phyloP scores from a whole-genome alignment of 2,888 invertebrate genomes.

The Rhamnusium bicolor region DNA sequence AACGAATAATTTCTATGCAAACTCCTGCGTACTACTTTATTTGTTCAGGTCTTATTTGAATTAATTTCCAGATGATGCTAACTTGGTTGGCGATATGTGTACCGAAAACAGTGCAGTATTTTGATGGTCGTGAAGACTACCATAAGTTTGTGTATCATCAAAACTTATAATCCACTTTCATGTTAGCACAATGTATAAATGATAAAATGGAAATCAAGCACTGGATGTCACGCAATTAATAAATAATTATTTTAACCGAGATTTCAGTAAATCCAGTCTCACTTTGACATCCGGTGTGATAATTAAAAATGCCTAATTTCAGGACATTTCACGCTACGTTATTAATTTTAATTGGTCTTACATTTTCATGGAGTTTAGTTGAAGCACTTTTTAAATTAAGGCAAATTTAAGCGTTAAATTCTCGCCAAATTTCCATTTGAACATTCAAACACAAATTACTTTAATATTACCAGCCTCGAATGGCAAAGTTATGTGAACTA shows the following conservation, averaged over 20 bases:
- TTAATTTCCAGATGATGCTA: no score
- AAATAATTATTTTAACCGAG: background rate
- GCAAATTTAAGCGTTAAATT: background rate
- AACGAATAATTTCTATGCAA: no score
- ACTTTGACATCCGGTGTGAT: background rate
- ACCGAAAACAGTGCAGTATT: no score
- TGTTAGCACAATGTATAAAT: no score
- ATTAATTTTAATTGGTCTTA: constrained; percentile 16
- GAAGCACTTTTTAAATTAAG: constrained; percentile 4
- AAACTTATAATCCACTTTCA: no score
- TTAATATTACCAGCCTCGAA: constrained; percentile 1
- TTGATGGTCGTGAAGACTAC: no score
- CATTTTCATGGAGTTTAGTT: constrained; percentile 1
- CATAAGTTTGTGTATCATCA: no score
- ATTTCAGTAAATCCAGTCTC: background rate
- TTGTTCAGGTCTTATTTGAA: no score
- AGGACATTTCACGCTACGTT: constrained; percentile 4
- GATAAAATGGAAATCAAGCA: no score
- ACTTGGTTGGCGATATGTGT: no score
- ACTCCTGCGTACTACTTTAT: no score
- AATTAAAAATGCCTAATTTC: background rate
- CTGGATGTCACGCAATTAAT: background rate
- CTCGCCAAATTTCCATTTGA: background rate
- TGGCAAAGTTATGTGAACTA: constrained; percentile 3
- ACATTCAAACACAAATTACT: constrained; percentile 13